Conservation (phyloP, 1,140 invertebrate species). For the Bombus fervidus region DNA sequence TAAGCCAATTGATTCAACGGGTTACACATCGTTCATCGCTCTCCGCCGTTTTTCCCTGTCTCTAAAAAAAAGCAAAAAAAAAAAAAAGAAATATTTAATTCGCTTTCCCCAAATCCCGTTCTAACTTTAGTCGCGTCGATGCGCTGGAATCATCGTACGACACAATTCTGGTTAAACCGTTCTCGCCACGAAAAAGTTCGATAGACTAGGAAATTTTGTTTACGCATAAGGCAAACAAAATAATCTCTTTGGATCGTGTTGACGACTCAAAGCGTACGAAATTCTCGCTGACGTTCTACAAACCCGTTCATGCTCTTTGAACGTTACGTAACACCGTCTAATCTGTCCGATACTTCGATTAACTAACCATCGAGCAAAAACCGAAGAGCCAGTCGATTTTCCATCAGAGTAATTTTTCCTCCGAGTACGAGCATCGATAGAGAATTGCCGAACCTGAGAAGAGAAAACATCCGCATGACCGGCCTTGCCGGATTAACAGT, state of each 20-base stretch:
- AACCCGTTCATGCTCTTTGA: background rate
- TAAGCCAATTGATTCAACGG: conserved; percentile 60
- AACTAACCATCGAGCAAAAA: background rate
- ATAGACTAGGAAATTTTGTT: background rate
- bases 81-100: background rate
- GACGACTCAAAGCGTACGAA: background rate
- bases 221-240: too few relatives aligned
- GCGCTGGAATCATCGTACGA: background rate
- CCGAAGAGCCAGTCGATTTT: conserved; percentile 55
- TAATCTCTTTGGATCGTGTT: background rate
- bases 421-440: background rate
- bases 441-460: background rate
- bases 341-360: background rate
- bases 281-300: background rate
- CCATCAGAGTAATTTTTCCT: conserved; percentile 6
- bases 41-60: too few relatives aligned
- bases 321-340: background rate
- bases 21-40: conserved; percentile 39
- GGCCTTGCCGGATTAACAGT: conserved; percentile 61
- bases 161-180: background rate
- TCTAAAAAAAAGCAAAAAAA: background rate
- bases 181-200: background rate
- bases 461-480: conserved; percentile 40
- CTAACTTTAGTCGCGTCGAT: background rate
- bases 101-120: background rate